Conservation (phyloP, 2,113 vertebrate genomes). For the Pluvialis apricaria region DNA sequence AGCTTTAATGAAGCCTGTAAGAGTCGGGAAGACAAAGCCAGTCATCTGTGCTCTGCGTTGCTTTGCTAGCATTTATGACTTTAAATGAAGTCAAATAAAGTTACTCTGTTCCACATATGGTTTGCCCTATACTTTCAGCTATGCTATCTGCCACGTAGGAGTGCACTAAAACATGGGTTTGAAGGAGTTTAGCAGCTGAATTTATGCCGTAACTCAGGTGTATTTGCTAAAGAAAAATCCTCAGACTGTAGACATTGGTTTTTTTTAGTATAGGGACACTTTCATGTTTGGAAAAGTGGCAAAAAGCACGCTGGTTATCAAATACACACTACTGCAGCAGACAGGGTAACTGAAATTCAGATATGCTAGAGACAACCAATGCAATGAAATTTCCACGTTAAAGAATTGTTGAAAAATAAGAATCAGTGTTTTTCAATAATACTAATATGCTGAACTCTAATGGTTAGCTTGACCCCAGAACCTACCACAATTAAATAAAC, state of each 20-base stretch:
- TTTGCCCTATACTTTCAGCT: background rate
- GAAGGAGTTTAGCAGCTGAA: background rate
- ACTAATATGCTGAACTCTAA: background rate
- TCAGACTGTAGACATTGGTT: background rate
- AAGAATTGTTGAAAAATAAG: background rate
- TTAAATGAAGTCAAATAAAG: background rate
- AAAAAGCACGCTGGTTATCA: background rate
- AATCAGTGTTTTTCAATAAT: background rate
- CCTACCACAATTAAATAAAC: background rate
- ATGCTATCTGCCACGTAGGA: background rate
- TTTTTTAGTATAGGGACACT: background rate
- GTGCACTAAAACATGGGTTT: background rate
- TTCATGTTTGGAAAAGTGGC: background rate
- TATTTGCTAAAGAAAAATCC: background rate
- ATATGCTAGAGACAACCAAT: background rate
- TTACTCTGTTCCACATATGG: background rate
- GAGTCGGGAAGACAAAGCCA: background rate
- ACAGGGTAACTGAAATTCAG: background rate
- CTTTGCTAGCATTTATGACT: background rate
- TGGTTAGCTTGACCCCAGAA: background rate
- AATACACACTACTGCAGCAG: background rate
- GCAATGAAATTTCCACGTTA: background rate
- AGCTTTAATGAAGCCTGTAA: background rate
- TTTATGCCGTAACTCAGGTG: background rate
- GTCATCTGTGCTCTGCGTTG: background rate